Conservation (phyloP, 2,113 vertebrate genomes). For the Lipotes vexillifer region DNA sequence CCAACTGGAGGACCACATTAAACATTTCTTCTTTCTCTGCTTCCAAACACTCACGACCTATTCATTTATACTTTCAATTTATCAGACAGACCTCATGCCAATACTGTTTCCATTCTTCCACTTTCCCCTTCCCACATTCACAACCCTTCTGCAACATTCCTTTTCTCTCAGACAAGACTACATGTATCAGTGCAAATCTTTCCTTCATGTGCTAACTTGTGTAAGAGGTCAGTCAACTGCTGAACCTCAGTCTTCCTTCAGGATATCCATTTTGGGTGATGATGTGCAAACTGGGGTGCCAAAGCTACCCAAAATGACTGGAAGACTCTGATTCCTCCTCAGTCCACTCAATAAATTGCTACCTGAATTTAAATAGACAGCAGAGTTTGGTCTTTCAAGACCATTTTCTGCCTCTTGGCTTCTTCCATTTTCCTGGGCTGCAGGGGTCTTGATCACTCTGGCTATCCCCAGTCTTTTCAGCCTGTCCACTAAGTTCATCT, state of each 20-base stretch:
- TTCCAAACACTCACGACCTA: conserved; percentile 10
- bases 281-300: conserved; percentile 77
- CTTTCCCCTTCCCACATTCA: conserved; percentile 64
- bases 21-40: conserved; percentile 40
- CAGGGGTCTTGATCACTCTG: conserved; percentile 81
- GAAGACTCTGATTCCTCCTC: conserved; percentile 95
- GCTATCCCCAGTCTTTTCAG: conserved; percentile 91
- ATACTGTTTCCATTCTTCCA: background rate
- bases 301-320: conserved; percentile 87
- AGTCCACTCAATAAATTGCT: conserved; percentile 90
- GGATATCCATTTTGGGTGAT: conserved; percentile 80
- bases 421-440: conserved; percentile 60
- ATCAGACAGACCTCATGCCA: background rate
- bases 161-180: conserved; percentile 36
- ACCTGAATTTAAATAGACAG: conserved; percentile 87
- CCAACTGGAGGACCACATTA: conserved; percentile 45
- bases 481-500: conserved; percentile 89
- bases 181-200: conserved; percentile 1
- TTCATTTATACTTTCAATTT: conserved; percentile 9
- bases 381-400: conserved; percentile 80
- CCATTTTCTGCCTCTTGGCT: conserved; percentile 51
- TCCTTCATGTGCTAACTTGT: conserved; percentile 35
- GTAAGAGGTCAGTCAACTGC: background rate
- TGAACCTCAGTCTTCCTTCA: conserved; percentile 81
- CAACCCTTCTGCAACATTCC: conserved; percentile 68